These are phyloP conservation scores for Penaeus chinensis DNA, from an alignment of 1,140 invertebrate genomes.

Conservation along the genomic window DNA sequence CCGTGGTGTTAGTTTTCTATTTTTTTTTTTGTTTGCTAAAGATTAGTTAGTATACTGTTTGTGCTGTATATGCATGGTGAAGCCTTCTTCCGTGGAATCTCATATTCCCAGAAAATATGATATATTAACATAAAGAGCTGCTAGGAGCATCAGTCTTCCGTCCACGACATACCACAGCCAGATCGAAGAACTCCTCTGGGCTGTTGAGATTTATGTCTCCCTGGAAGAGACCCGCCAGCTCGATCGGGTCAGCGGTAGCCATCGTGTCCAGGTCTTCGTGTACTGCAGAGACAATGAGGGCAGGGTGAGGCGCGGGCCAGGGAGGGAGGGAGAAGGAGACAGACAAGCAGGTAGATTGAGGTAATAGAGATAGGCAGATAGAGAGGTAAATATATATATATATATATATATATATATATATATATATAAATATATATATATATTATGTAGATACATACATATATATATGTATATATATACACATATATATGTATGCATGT, in stretches of 20 bases:
- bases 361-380: background rate
- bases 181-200: background rate
- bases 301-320: background rate
- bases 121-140: too few species aligned
- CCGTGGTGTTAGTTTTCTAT: too few species aligned
- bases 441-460: background rate
- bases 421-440: background rate
- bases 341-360: background rate
- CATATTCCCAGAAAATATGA: too few species aligned
- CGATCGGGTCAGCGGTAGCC: slow-evolving; percentile 65
- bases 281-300: background rate
- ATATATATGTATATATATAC: too few species aligned
- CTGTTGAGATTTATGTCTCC: slow-evolving; percentile 66
- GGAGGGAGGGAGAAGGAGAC: too few species aligned
- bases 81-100: too few species aligned
- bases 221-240: slow-evolving; percentile 67
- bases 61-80: too few species aligned
- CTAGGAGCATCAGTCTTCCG: background rate
- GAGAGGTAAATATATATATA: background rate
- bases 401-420: background rate
- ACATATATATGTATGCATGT: too few species aligned
- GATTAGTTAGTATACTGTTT: too few species aligned
- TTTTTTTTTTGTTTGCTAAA: too few species aligned
- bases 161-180: background rate
- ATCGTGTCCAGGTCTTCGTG: slow-evolving; percentile 25